Evolutionary conservation across 2,888 invertebrate species (phyloP).

Genomic region (Gymnocheta viridis): DNA sequence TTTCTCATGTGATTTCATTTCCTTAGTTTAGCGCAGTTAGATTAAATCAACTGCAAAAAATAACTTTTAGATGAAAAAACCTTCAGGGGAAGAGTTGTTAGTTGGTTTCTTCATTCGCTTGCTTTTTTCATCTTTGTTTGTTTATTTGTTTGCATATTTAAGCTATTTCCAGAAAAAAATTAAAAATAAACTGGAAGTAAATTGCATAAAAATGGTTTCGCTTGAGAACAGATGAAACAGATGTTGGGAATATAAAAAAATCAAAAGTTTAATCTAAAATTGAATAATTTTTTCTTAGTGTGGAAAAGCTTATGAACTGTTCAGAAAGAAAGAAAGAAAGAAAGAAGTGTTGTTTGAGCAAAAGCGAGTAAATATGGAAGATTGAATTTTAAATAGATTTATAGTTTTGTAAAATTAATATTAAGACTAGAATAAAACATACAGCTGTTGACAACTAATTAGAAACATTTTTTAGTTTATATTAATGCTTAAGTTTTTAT

Average conservation of each 20-base stretch:
- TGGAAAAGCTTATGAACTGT: conserved; percentile 15
- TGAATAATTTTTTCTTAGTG: neutral
- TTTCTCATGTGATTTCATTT: conserved; percentile 66
- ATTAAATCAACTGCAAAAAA: conserved; percentile 69
- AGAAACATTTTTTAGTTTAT: too few species aligned
- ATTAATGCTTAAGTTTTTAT: too few species aligned
- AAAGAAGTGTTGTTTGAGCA: neutral
- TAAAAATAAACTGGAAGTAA: conserved; percentile 45
- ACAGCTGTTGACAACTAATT: too few species aligned
- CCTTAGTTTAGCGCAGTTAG: conserved; percentile 55
- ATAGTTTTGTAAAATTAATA: too few species aligned
- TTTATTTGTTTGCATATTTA: conserved; percentile 10
- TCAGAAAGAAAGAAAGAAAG: neutral
- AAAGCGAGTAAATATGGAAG: neutral
- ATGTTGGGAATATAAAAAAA: conserved; percentile 35
- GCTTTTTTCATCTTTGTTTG: neutral
- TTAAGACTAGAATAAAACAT: too few species aligned
- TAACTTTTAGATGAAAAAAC: conserved; percentile 59
- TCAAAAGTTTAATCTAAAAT: conserved; percentile 31
- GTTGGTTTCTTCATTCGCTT: conserved; percentile 2
- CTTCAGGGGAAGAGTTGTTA: conserved; percentile 40
- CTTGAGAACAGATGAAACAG: conserved; percentile 34
- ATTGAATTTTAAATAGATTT: neutral
- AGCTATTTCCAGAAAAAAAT: neutral
- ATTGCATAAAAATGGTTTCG: conserved; percentile 47